These are phyloP conservation scores for Platycheirus albimanus DNA, from an alignment of 2,888 invertebrate species.

Conservation along the genomic window DNA sequence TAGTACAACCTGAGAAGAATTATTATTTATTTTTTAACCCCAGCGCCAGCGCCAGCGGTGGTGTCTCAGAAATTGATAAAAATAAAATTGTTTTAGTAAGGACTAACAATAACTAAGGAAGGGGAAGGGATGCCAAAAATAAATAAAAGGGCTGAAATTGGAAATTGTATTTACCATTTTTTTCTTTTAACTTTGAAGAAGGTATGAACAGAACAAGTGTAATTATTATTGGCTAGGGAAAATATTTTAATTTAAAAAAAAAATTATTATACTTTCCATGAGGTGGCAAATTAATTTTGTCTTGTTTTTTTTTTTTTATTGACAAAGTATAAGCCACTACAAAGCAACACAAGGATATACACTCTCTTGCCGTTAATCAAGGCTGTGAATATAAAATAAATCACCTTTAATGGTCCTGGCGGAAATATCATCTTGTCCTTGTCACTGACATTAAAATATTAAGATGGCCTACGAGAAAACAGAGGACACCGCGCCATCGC, in stretches of 20 bases:
- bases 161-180: not conserved
- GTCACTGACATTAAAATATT: conserved; percentile 61
- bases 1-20: conserved; percentile 1
- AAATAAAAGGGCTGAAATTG: no score
- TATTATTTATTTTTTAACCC: conserved; percentile 13
- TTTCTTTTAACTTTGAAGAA: not conserved
- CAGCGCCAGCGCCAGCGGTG: no score
- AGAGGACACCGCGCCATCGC: not conserved
- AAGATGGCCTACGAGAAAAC: conserved; percentile 15
- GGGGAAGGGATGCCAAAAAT: no score
- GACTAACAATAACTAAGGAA: not conserved
- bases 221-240: not conserved
- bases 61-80: not conserved
- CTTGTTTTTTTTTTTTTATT: not conserved
- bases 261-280: not conserved
- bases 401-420: not conserved
- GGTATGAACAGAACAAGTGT: not conserved
- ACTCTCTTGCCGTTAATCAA: not conserved
- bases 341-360: not conserved
- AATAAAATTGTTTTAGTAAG: not conserved
- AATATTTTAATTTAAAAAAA: not conserved
- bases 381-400: not conserved
- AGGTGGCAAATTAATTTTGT: not conserved
- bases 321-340: not conserved
- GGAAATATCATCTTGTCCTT: conserved; percentile 25